These are phyloP conservation scores for Myioborus melanocephalus DNA, from an alignment of 2,797 vertebrate species.

Conservation along the genomic window DNA sequence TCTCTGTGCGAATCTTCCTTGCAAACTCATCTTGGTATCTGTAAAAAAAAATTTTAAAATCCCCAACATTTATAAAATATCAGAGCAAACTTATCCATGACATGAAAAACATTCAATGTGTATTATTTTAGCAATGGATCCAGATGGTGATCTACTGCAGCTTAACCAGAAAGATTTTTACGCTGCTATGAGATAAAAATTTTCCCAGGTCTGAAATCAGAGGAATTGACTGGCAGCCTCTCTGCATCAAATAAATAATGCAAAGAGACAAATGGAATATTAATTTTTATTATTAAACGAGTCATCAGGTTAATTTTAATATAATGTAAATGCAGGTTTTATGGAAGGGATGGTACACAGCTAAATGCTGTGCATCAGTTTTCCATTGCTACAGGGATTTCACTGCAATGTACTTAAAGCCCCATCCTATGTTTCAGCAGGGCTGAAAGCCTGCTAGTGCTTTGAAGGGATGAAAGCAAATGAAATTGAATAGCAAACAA, in stretches of 20 bases:
- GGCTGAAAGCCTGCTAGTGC: conserved; percentile 56
- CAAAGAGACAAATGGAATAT: conserved; percentile 1
- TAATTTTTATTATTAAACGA: conserved; percentile 49
- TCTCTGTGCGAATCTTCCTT: neutral
- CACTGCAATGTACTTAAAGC: neutral
- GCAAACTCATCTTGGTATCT: neutral
- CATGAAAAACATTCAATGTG: neutral
- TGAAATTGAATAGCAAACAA: conserved; percentile 74
- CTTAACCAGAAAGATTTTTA: neutral
- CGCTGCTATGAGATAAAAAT: neutral
- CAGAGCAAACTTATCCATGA: neutral
- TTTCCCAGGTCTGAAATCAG: neutral
- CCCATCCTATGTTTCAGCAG: conserved; percentile 22
- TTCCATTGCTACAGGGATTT: conserved; percentile 38
- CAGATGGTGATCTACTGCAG: neutral
- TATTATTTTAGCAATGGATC: neutral
- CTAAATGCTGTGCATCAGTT: conserved; percentile 34
- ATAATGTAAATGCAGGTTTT: conserved; percentile 28
- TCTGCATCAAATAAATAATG: neutral
- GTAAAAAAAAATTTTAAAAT: neutral
- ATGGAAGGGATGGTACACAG: neutral
- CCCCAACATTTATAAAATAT: neutral
- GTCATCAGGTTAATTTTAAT: conserved; percentile 52
- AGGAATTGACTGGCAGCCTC: conserved; percentile 5
- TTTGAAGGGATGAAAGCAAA: conserved; percentile 73